Percentiles rank a stretch among this genome's conserved stretches.
Conservation (phyloP, 2,888 invertebrate genomes). For the Sminthurides aquaticus region DNA sequence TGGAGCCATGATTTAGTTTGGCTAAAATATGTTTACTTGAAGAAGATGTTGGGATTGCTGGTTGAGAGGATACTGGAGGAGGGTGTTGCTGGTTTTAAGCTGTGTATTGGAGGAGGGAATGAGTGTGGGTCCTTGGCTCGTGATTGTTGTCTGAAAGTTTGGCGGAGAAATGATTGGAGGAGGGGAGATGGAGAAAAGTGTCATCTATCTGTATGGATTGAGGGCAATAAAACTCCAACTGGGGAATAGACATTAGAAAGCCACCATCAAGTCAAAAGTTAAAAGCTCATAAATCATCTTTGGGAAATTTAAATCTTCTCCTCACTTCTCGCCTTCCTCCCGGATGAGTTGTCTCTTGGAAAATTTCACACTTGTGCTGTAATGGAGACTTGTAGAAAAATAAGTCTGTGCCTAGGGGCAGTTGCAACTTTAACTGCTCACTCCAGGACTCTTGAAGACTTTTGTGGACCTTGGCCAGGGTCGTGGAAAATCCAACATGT, state of each 20-base stretch:
- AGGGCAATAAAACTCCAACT: slow-evolving; percentile 21
- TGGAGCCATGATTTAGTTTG: too few relatives aligned
- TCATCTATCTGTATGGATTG: slow-evolving; percentile 1
- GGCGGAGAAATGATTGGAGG: not conserved
- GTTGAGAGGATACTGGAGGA: too few relatives aligned
- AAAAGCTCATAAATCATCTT: slow-evolving; percentile 33
- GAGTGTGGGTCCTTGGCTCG: too few relatives aligned
- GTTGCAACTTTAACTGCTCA: too few relatives aligned
- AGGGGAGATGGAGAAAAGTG: not conserved
- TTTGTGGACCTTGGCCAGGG: too few relatives aligned
- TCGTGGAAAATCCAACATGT: too few relatives aligned
- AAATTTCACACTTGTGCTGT: not conserved
- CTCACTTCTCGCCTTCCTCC: not conserved
- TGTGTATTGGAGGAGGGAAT: too few relatives aligned
- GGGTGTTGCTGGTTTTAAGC: too few relatives aligned
- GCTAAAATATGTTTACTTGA: too few relatives aligned
- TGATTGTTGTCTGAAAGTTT: not conserved
- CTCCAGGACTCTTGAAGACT: too few relatives aligned
- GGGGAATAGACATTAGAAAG: slow-evolving; percentile 26
- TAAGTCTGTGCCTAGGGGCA: too few relatives aligned
- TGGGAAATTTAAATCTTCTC: slow-evolving; percentile 23
- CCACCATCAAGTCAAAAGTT: slow-evolving; percentile 28
- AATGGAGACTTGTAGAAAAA: not conserved
- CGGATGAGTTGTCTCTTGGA: not conserved
- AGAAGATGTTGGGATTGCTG: too few relatives aligned